These are phyloP conservation scores for Apamea epomidion DNA, from an alignment of 2,888 invertebrate genomes.

Conservation along the genomic window DNA sequence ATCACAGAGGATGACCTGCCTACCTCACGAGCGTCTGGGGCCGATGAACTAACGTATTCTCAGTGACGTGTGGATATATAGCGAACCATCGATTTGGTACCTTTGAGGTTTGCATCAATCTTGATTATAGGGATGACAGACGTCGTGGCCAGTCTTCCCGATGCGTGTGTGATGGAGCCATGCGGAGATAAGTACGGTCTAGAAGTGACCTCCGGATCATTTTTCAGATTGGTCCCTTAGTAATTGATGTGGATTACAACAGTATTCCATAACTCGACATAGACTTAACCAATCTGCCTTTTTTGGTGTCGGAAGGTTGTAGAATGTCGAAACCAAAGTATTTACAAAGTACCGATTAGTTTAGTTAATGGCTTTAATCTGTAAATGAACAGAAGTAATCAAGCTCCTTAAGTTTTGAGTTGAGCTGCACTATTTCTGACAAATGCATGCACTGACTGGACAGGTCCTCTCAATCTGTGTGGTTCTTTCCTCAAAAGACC, in stretches of 20 bases:
- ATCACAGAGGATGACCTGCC: conserved; percentile 33
- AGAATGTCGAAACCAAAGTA: too few relatives aligned
- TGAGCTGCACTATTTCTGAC: too few relatives aligned
- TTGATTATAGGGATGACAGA: conserved; percentile 13
- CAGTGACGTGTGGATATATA: conserved; percentile 35
- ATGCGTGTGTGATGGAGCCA: neutral
- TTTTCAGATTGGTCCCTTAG: neutral
- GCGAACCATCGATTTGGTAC: conserved; percentile 18
- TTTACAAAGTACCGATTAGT: neutral
- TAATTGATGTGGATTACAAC: neutral
- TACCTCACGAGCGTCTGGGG: neutral
- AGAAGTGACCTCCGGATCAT: neutral
- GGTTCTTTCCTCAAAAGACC: too few relatives aligned
- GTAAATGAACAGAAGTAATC: too few relatives aligned
- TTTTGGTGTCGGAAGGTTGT: neutral
- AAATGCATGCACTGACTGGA: too few relatives aligned
- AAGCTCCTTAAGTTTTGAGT: too few relatives aligned
- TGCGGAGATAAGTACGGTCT: neutral
- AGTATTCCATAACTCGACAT: neutral
- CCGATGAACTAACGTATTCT: neutral
- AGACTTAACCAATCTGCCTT: too few relatives aligned
- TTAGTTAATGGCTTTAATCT: neutral
- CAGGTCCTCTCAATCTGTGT: too few relatives aligned
- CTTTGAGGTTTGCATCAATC: conserved; percentile 35
- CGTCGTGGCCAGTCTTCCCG: neutral